Conservation (phyloP, 2,113 vertebrate species). For the Sarotherodon lohbergeri region DNA sequence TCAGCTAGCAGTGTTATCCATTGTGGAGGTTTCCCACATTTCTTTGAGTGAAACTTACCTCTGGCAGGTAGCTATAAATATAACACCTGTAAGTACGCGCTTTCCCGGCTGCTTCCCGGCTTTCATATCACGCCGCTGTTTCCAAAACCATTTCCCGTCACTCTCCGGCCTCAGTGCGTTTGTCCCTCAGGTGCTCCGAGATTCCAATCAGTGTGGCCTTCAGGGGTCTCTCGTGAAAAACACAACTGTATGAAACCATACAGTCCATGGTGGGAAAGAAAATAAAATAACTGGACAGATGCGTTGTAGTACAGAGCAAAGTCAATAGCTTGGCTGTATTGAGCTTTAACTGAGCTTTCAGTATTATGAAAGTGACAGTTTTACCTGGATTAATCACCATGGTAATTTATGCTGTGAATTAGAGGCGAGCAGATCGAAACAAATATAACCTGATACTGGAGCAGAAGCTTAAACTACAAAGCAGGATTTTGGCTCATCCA, state of each 20-base stretch:
- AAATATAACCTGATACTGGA: not conserved
- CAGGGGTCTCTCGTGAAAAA: not conserved
- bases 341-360: not conserved
- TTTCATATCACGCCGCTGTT: not conserved
- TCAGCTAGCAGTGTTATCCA: accelerated
- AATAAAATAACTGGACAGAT: not conserved
- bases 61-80: not conserved
- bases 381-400: accelerated
- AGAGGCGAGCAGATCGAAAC: not conserved
- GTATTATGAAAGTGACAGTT: accelerated
- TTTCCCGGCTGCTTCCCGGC: not conserved
- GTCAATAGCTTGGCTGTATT: accelerated
- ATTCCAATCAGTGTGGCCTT: not conserved
- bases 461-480: not conserved
- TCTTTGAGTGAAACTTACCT: not conserved
- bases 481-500: not conserved
- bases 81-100: not conserved
- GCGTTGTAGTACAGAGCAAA: not conserved
- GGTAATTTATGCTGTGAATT: accelerated
- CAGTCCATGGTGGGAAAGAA: not conserved
- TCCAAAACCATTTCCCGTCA: not conserved
- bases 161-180: accelerated
- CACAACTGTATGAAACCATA: not conserved
- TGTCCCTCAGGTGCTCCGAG: not conserved
- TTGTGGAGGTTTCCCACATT: not conserved